Conservation (phyloP, 2,113 vertebrate genomes). For the Ursus arctos region DNA sequence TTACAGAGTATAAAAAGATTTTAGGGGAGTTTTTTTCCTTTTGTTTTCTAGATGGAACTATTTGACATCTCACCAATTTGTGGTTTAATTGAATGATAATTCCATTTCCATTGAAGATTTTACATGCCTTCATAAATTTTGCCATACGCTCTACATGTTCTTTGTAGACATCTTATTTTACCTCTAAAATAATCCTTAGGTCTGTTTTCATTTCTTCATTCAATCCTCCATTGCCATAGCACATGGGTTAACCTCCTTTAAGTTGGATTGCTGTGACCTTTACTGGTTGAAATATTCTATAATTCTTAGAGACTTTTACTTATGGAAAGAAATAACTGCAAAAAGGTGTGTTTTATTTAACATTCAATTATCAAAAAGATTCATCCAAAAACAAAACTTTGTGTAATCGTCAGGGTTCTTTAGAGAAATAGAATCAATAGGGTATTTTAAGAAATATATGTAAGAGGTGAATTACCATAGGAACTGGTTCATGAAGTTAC, state of each 20-base stretch:
- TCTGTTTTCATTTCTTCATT: not conserved
- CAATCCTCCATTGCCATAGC: not conserved
- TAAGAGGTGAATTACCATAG: not conserved
- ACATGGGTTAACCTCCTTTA: not conserved
- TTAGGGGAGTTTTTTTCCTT: not conserved
- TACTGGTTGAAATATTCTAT: not conserved
- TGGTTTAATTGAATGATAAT: slow-evolving; percentile 46
- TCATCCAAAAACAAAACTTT: not conserved
- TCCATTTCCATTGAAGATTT: not conserved
- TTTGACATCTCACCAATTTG: not conserved
- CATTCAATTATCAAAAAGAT: not conserved
- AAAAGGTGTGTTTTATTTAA: not conserved
- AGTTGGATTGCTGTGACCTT: not conserved
- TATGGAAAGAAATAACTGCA: not conserved
- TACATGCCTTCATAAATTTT: not conserved
- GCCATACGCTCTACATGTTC: not conserved
- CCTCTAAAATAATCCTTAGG: not conserved
- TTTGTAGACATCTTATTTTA: not conserved
- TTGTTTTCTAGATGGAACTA: not conserved
- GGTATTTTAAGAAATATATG: not conserved
- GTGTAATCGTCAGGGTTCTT: not conserved
- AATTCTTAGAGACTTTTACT: not conserved
- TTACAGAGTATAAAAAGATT: not conserved
- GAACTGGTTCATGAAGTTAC: not conserved
- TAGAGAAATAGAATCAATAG: not conserved